Conservation (phyloP, 1,140 invertebrate species). For the Conus ventricosus region DNA sequence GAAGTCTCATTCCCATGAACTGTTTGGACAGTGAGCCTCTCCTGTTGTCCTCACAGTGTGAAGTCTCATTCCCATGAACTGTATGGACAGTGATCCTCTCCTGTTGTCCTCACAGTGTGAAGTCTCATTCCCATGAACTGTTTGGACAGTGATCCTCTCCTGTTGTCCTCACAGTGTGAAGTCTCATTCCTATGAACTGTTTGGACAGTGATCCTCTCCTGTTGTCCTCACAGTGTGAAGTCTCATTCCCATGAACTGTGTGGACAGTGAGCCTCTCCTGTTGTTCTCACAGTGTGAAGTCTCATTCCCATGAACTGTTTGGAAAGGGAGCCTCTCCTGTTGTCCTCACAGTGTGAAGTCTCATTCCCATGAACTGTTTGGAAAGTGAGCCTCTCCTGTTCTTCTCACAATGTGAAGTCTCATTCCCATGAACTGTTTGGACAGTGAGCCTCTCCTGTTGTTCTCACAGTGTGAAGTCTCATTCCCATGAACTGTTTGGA, state of each 20-base stretch:
- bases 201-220: constrained; percentile 78
- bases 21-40: constrained; percentile 80
- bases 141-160: constrained; percentile 78
- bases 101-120: not conserved
- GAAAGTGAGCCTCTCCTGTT: too few species aligned
- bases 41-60: not conserved
- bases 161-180: not conserved
- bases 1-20: constrained; percentile 52
- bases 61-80: constrained; percentile 68
- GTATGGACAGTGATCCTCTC: constrained; percentile 78
- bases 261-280: constrained; percentile 76
- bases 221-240: not conserved
- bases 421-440: too few species aligned
- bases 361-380: too few species aligned
- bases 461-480: too few species aligned
- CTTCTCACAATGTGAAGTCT: too few species aligned
- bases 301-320: constrained; percentile 76
- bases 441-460: too few species aligned
- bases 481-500: too few species aligned
- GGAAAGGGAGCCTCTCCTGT: constrained; percentile 76
- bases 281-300: not conserved
- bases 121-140: constrained; percentile 68
- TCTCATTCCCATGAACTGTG: constrained; percentile 76
- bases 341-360: not conserved
- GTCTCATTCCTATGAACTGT: constrained; percentile 73